phyloP scores from a whole-genome alignment of 2,797 vertebrate genomes.

The Oryzias sinensis region DNA sequence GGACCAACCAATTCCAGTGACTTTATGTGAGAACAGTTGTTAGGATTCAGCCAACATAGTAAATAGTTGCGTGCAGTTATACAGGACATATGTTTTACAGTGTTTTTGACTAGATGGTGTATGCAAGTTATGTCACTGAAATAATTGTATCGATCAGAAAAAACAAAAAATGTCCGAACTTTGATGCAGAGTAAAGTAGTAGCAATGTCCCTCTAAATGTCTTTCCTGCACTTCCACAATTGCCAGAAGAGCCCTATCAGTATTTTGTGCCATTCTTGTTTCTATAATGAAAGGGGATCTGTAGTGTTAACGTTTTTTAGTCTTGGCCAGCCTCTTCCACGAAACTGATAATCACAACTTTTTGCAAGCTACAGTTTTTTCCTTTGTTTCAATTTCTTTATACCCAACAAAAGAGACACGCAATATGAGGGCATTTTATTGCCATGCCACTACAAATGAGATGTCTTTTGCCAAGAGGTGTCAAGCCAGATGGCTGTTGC shows the following conservation, averaged over 20 bases:
- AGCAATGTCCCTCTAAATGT: conserved; percentile 13
- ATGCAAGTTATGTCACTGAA: no score
- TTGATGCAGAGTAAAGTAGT: conserved; percentile 17
- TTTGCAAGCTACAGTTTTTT: conserved; percentile 14
- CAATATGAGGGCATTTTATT: conserved; percentile 47
- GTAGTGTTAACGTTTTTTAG: conserved; percentile 26
- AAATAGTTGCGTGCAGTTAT: no score
- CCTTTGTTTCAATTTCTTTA: conserved; percentile 25
- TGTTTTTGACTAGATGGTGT: no score
- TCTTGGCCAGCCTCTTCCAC: conserved; percentile 12
- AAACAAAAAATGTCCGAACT: conserved; percentile 5
- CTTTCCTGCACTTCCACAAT: neutral
- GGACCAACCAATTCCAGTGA: neutral
- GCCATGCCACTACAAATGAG: conserved; percentile 68
- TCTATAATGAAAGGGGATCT: conserved; percentile 30
- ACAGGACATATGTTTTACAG: no score
- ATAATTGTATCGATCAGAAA: no score
- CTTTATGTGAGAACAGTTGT: neutral
- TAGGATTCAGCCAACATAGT: no score
- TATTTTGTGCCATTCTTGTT: conserved; percentile 30
- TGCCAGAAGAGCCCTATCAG: conserved; percentile 15
- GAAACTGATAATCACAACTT: conserved; percentile 29
- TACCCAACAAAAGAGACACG: conserved; percentile 41
- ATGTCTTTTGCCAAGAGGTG: conserved; percentile 69
- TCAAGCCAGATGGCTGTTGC: conserved; percentile 76